phyloP scores from a whole-genome alignment of 2,888 invertebrate species.

The Acholoe squamosa region DNA sequence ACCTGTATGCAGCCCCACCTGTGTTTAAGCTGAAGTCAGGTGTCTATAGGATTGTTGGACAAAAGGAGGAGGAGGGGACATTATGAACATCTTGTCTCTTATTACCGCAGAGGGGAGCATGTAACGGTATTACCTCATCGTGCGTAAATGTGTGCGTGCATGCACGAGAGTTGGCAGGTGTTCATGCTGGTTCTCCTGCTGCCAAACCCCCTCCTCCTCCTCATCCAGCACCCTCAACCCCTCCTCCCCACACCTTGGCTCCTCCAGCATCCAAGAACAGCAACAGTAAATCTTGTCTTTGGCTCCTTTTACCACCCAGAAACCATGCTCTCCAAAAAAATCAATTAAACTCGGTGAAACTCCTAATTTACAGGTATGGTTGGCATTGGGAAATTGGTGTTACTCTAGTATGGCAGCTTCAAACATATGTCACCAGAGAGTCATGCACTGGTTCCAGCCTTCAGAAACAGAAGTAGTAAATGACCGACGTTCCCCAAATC shows the following conservation, averaged over 20 bases:
- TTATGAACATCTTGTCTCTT: too few relatives aligned
- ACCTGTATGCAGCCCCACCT: slow-evolving; percentile 4
- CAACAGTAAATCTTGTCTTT: not conserved
- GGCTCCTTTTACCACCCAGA: not conserved
- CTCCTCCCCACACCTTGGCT: not conserved
- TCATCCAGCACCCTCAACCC: not conserved
- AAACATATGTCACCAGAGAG: too few relatives aligned
- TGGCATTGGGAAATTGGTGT: too few relatives aligned
- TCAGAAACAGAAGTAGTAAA: too few relatives aligned
- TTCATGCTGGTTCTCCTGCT: too few relatives aligned
- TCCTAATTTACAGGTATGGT: not conserved
- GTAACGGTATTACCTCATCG: not conserved
- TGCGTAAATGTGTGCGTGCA: not conserved
- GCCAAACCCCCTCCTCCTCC: not conserved
- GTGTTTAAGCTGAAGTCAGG: not conserved
- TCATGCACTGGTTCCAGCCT: too few relatives aligned
- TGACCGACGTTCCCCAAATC: too few relatives aligned
- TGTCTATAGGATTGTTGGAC: not conserved
- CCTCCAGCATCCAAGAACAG: too few relatives aligned
- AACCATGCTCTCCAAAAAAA: not conserved
- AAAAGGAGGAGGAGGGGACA: not conserved
- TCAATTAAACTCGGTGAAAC: not conserved
- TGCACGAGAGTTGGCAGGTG: slow-evolving; percentile 6
- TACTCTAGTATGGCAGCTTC: too few relatives aligned
- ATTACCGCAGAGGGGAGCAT: too few relatives aligned